Conservation (phyloP, 2,113 vertebrate genomes). For the Xiphophorus hellerii region DNA sequence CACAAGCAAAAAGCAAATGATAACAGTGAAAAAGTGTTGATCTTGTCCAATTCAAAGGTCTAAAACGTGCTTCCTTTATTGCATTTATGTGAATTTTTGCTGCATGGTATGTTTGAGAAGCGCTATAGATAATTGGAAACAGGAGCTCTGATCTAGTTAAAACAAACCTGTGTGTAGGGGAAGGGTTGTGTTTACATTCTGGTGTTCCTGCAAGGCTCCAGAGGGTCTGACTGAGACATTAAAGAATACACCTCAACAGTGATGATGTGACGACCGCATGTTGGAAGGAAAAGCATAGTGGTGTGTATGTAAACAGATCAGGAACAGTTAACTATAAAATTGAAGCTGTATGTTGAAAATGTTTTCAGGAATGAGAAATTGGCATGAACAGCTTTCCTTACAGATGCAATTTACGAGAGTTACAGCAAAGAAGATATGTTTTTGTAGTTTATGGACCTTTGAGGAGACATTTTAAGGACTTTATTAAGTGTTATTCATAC, state of each 20-base stretch:
- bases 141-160: constrained; percentile 63
- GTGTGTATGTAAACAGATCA: constrained; percentile 2
- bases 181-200: constrained; percentile 72
- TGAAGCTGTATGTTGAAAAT: constrained; percentile 3
- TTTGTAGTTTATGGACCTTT: background rate
- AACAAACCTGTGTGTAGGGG: constrained; percentile 62
- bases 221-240: constrained; percentile 71
- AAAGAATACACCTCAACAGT: constrained; percentile 60
- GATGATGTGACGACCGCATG: constrained; percentile 42
- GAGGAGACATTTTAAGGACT: constrained; percentile 5
- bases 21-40: constrained; percentile 42
- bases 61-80: constrained; percentile 21
- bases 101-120: constrained; percentile 39
- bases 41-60: constrained; percentile 50
- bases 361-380: constrained; percentile 5
- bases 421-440: background rate
- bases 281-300: constrained; percentile 2
- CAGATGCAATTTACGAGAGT: background rate
- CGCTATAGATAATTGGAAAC: constrained; percentile 70
- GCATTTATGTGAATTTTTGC: constrained; percentile 54
- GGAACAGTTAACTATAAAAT: constrained; percentile 7
- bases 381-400: background rate
- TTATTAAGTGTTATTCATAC: constrained; percentile 14
- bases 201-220: constrained; percentile 65
- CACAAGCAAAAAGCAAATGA: constrained; percentile 40